These are phyloP conservation scores for Gymnorhina tibicen DNA, from an alignment of 2,113 vertebrate species.

Conservation along the genomic window DNA sequence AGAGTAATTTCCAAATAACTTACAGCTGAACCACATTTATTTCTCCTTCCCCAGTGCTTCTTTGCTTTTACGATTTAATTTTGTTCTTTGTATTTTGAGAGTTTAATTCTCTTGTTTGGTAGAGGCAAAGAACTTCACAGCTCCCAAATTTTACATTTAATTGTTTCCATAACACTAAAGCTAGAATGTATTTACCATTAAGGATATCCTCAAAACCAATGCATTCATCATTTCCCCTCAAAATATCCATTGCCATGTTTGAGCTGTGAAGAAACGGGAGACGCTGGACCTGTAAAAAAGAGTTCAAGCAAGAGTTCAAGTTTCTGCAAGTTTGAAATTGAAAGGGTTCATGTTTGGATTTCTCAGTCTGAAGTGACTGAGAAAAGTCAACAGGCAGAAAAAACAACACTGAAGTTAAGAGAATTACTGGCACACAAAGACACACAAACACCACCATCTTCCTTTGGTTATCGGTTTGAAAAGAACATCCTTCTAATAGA, in stretches of 20 bases:
- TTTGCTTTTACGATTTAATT: neutral
- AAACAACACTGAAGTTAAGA: neutral
- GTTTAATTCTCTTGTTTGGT: neutral
- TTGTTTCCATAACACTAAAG: neutral
- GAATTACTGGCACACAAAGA: neutral
- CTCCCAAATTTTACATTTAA: neutral
- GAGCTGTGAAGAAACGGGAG: slow-evolving; percentile 93
- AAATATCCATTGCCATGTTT: slow-evolving; percentile 88
- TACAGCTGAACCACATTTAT: neutral
- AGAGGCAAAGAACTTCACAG: neutral
- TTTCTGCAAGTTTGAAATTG: neutral
- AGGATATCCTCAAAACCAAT: slow-evolving; percentile 95
- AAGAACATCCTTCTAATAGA: neutral
- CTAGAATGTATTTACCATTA: slow-evolving; percentile 76
- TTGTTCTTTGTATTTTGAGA: neutral
- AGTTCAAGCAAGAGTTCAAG: neutral
- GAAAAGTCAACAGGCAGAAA: neutral
- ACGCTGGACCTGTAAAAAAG: slow-evolving; percentile 83
- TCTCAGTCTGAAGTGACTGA: neutral
- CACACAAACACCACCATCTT: neutral
- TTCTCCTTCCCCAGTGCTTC: neutral
- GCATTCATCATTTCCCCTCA: slow-evolving; percentile 84
- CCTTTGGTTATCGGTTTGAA: neutral
- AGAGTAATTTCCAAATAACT: neutral
- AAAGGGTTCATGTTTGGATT: neutral